Conservation (phyloP, 2,888 invertebrate genomes). For the Scrobipalpa costella region DNA sequence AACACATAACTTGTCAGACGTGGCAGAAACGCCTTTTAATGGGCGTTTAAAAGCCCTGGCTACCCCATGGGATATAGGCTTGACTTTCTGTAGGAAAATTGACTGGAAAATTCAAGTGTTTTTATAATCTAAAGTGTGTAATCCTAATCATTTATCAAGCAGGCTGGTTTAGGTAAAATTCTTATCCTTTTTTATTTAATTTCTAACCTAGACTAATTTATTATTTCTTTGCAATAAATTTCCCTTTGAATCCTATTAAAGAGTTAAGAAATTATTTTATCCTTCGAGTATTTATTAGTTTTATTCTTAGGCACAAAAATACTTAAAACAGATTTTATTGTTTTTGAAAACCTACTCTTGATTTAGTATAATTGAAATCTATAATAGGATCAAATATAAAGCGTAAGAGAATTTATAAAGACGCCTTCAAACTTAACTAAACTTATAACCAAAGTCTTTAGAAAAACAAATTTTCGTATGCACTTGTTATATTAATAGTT, state of each 20-base stretch:
- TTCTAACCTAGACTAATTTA: no score
- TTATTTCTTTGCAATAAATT: not conserved
- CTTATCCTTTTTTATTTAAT: no score
- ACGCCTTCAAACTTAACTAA: conserved; percentile 5
- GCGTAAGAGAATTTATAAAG: not conserved
- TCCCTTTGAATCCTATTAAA: not conserved
- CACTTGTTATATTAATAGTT: conserved; percentile 17
- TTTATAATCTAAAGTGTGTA: no score
- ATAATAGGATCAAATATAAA: not conserved
- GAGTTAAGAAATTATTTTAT: not conserved
- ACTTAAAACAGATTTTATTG: not conserved
- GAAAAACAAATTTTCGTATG: conserved; percentile 1
- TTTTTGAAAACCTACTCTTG: not conserved
- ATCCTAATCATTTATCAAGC: no score
- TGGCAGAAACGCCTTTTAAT: no score
- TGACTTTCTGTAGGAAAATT: no score
- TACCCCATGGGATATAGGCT: no score
- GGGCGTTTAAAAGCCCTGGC: no score
- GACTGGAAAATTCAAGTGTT: no score
- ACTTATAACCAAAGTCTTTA: conserved; percentile 3
- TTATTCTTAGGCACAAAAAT: not conserved
- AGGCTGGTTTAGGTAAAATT: no score
- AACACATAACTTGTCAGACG: no score
- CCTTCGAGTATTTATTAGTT: not conserved
- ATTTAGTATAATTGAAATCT: not conserved